Evolutionary conservation across 2,797 vertebrate species (phyloP).

Genomic region (Emys orbicularis): DNA sequence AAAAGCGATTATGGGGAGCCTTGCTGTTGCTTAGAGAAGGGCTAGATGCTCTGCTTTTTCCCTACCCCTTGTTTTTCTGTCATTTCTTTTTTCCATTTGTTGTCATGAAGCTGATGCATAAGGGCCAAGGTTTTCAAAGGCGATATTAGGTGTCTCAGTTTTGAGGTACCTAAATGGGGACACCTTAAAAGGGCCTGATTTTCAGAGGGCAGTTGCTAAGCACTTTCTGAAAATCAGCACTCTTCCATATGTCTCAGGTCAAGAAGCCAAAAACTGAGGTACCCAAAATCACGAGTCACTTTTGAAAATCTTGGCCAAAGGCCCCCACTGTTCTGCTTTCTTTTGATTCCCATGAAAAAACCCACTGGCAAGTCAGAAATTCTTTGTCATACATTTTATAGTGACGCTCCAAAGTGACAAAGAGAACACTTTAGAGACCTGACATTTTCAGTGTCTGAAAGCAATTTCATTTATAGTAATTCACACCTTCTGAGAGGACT

Average conservation of each 20-base stretch:
- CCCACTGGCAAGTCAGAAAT: not conserved
- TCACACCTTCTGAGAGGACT: slow-evolving; percentile 21
- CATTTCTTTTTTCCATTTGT: not conserved
- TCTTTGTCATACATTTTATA: not conserved
- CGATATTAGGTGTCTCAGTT: not conserved
- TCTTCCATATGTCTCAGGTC: not conserved
- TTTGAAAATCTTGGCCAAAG: not conserved
- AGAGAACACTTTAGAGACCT: not conserved
- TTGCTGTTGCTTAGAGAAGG: not conserved
- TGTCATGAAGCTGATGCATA: not conserved
- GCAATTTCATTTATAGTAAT: slow-evolving; percentile 2
- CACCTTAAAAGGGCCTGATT: not conserved
- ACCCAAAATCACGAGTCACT: not conserved
- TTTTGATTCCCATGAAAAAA: fast-evolving
- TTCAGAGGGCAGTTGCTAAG: not conserved
- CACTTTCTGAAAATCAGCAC: not conserved
- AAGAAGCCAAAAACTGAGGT: not conserved
- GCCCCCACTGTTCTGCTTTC: not conserved
- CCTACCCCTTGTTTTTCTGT: not conserved
- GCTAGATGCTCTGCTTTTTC: not conserved
- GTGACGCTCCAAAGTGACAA: not conserved
- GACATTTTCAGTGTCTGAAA: slow-evolving; percentile 13
- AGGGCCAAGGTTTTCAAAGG: not conserved
- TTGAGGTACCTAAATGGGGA: not conserved
- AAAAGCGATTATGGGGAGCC: not conserved